Conservation (phyloP, 2,888 invertebrate genomes). For the Branchipolynoe longqiensis region DNA sequence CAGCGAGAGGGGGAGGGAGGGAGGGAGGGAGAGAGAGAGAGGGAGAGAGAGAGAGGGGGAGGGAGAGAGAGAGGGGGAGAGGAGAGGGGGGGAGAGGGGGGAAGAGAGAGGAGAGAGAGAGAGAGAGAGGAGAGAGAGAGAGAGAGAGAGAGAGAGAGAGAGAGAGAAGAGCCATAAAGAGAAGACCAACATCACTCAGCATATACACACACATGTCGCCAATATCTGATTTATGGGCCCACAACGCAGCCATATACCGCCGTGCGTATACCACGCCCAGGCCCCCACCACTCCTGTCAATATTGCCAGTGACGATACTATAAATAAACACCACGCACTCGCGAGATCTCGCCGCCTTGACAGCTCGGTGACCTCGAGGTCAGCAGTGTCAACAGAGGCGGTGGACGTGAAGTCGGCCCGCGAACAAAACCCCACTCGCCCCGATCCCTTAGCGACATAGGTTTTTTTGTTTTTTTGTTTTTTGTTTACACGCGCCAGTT, state of each 20-base stretch:
- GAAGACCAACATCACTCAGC: background rate
- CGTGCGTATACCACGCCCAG: too few relatives aligned
- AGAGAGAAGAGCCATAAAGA: too few relatives aligned
- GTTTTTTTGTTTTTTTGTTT: too few relatives aligned
- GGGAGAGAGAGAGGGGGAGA: background rate
- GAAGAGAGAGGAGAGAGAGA: background rate
- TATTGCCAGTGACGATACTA: conserved; percentile 25
- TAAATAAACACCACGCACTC: conserved; percentile 20
- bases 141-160: background rate
- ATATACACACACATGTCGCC: background rate
- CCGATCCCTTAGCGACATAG: conserved; percentile 36
- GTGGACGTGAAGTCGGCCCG: conserved; percentile 27
- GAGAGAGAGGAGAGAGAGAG: background rate
- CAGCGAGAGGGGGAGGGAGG: too few relatives aligned
- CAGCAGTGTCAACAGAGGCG: conserved; percentile 23
- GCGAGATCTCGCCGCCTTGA: background rate
- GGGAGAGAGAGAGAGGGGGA: background rate
- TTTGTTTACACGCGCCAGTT: conserved; percentile 11
- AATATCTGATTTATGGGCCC: too few relatives aligned
- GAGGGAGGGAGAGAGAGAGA: too few relatives aligned
- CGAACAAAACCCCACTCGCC: too few relatives aligned
- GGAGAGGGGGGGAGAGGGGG: background rate
- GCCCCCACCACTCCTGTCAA: background rate
- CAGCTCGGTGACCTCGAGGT: conserved; percentile 14
- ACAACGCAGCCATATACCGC: too few relatives aligned